These are phyloP conservation scores for Cerastoderma edule DNA, from an alignment of 2,888 invertebrate genomes.

Conservation along the genomic window DNA sequence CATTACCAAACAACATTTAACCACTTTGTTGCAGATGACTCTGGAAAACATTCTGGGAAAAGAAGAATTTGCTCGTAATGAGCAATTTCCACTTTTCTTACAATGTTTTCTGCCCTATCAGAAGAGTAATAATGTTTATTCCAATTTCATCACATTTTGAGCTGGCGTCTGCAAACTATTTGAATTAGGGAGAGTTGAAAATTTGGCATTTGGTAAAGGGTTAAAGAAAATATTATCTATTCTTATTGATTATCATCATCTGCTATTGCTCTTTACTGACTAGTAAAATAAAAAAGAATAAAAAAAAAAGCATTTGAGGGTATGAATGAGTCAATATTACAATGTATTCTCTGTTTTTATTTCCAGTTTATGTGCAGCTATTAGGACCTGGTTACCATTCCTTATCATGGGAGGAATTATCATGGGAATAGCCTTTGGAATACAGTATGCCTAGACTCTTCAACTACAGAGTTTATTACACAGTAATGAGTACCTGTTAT, in stretches of 20 bases:
- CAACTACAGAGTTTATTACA: not conserved
- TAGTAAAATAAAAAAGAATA: not conserved
- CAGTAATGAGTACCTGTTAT: not conserved
- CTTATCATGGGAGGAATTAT: constrained; percentile 73
- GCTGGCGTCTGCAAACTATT: too few species aligned
- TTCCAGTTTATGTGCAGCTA: constrained; percentile 86
- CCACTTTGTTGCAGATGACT: too few species aligned
- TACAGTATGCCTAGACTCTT: constrained; percentile 7
- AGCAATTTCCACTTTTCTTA: too few species aligned
- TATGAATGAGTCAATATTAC: not conserved
- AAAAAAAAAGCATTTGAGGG: not conserved
- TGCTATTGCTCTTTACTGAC: too few species aligned
- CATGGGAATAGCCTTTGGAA: constrained; percentile 41
- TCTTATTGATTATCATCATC: not conserved
- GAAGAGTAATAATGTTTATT: too few species aligned
- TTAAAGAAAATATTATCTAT: not conserved
- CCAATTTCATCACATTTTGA: too few species aligned
- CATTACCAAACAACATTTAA: too few species aligned
- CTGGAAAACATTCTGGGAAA: too few species aligned
- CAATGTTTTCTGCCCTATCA: too few species aligned
- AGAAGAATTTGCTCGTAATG: too few species aligned
- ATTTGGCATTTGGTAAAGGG: not conserved
- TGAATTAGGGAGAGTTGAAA: not conserved
- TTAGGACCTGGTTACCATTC: constrained; percentile 95
- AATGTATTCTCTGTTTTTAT: not conserved